These are phyloP conservation scores for Alouatta palliata DNA, from an alignment of 2,113 vertebrate genomes.

Conservation along the genomic window DNA sequence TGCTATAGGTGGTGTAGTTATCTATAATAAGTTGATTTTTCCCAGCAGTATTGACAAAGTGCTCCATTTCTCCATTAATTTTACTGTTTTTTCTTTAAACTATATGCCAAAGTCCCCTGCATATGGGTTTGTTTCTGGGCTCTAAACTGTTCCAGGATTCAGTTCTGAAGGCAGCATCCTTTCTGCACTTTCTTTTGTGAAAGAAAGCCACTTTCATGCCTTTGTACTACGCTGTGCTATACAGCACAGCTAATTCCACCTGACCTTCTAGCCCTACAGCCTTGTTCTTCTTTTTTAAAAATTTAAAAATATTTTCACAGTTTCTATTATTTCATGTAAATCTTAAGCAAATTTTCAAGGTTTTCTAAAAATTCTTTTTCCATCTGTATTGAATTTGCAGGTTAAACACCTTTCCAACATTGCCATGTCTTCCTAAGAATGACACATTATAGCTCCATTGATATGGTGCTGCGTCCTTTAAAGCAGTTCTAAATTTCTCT, in stretches of 20 bases:
- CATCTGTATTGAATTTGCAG: neutral
- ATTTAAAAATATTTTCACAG: neutral
- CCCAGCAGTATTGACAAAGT: neutral
- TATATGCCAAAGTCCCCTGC: neutral
- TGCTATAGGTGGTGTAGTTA: neutral
- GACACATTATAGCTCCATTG: neutral
- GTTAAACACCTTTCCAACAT: neutral
- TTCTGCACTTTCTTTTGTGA: neutral
- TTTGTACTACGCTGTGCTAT: neutral
- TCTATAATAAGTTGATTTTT: neutral
- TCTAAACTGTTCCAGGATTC: neutral
- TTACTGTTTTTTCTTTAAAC: neutral
- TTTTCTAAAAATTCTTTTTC: neutral
- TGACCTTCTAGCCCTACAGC: fast-evolving
- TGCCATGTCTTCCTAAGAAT: neutral
- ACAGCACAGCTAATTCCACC: neutral
- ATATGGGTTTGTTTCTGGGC: neutral
- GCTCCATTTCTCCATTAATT: neutral
- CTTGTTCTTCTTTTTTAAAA: neutral
- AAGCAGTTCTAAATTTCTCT: neutral
- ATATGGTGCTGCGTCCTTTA: neutral
- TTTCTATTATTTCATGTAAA: neutral
- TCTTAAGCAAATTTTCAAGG: neutral
- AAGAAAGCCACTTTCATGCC: neutral
- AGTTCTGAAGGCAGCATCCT: neutral